Conservation (phyloP, 1,140 invertebrate species). For the Caenorhabditis latens region DNA sequence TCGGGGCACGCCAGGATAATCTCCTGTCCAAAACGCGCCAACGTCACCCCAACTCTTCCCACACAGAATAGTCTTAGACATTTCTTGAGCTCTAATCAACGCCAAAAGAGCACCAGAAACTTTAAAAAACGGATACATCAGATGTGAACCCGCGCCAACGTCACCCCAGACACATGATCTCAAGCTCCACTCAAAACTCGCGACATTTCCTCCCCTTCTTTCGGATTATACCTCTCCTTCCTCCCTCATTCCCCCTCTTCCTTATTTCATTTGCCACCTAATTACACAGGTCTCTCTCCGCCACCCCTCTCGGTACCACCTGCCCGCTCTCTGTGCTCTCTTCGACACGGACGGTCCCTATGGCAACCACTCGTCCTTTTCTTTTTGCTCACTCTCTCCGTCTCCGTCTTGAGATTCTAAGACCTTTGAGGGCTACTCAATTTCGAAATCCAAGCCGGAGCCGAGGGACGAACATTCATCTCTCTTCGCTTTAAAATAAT, state of each 20-base stretch:
- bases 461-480: no score
- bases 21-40: no score
- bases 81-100: no score
- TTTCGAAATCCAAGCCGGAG: conserved; percentile 15
- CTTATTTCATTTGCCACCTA: conserved; percentile 11
- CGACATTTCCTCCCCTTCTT: background rate
- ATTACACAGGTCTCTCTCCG: background rate
- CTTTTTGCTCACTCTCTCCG: background rate
- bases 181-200: background rate
- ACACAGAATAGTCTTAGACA: no score
- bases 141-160: no score
- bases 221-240: background rate
- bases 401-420: background rate
- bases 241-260: background rate
- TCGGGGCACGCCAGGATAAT: no score
- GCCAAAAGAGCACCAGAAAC: no score
- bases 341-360: background rate
- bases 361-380: conserved; percentile 9
- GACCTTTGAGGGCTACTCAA: background rate
- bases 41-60: no score
- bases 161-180: background rate
- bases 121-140: no score
- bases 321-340: background rate
- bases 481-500: background rate
- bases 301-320: background rate